phyloP scores from a whole-genome alignment of 2,113 vertebrate species.

The Steatornis caripensis region DNA sequence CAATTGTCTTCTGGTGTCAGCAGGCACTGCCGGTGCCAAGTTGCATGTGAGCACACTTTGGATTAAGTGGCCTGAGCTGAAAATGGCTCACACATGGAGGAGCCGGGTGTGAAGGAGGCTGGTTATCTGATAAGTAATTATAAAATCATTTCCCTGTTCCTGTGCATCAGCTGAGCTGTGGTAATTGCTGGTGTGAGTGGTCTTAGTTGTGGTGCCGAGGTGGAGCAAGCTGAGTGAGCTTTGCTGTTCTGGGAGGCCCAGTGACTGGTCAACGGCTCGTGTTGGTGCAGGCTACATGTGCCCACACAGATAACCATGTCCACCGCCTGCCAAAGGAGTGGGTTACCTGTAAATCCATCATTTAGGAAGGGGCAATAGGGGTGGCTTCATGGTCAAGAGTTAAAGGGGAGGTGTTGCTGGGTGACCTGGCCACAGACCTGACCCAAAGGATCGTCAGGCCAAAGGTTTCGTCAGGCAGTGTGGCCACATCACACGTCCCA shows the following conservation, averaged over 20 bases:
- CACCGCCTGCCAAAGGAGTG: background rate
- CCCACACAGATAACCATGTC: fast-evolving
- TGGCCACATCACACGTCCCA: background rate
- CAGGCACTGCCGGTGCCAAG: background rate
- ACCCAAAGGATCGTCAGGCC: background rate
- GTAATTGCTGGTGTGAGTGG: background rate
- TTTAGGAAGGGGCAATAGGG: background rate
- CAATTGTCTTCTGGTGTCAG: background rate
- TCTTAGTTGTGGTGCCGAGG: fast-evolving
- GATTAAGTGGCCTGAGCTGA: background rate
- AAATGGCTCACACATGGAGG: background rate
- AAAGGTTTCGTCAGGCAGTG: fast-evolving
- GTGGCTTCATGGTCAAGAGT: background rate
- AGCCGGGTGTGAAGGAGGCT: background rate
- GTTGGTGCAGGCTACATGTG: background rate
- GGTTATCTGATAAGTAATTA: slow-evolving; percentile 23
- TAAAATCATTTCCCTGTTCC: slow-evolving; percentile 12
- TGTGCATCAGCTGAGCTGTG: fast-evolving
- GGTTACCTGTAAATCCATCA: background rate
- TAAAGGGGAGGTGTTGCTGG: background rate
- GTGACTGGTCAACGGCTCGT: fast-evolving
- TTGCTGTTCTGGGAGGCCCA: background rate
- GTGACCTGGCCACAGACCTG: background rate
- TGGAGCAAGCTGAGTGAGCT: background rate
- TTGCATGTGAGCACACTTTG: background rate